Base-by-base conservation (phyloP, 2,113 vertebrate species). In the Sclerurus mexicanus region DNA sequence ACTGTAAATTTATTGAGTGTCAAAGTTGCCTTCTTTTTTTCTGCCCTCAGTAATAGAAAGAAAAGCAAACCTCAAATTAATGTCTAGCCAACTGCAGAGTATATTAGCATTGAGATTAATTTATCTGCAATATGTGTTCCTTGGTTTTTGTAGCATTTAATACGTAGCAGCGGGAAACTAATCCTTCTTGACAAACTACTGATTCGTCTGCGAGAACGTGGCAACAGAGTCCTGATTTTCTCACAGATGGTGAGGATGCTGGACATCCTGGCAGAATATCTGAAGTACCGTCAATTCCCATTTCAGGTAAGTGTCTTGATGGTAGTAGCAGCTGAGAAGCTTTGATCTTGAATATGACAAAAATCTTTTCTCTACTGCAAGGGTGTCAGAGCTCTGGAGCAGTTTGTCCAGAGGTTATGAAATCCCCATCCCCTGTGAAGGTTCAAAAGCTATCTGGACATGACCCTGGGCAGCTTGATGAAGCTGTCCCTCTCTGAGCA, bases 211-310 rank as follows among this genome's bases (percentile, higher is more conserved):
- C 98, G 99, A 97, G 99, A 99, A 94, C 98, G 99, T 85, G 99
- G 99, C 85, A 99, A 99, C 96, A 97, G 99, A 96, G 99, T 99
- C 35, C 98, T 99, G 76, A 99, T 99, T 96, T 99, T 99, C 98
- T 99, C 99, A 85, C 99, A 99, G 97, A 99, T 99, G 99, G 99
- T 99, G 87, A 98, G 99, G 96, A 99, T 99, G 99, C 98, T 99
- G 97, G 99, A 99, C 97, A 99, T 99, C 97, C 98, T 99, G 91
- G 99, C 99, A 77, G 99, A 99, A 4, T 99, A 99, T 96, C 98
- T 99, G 95, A 99, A 98, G 95, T 98, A 98, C 44, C 98, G 99
- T 39, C 99, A 99, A 35, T 99, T 99, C 92, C 98, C 99, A 6
- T 99, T 99, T 97, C 99, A 99, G 97, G 99, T 99, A 95, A 97